Evolutionary conservation across 1,140 invertebrate species (phyloP).

Genomic region (Phymastichus coffea): DNA sequence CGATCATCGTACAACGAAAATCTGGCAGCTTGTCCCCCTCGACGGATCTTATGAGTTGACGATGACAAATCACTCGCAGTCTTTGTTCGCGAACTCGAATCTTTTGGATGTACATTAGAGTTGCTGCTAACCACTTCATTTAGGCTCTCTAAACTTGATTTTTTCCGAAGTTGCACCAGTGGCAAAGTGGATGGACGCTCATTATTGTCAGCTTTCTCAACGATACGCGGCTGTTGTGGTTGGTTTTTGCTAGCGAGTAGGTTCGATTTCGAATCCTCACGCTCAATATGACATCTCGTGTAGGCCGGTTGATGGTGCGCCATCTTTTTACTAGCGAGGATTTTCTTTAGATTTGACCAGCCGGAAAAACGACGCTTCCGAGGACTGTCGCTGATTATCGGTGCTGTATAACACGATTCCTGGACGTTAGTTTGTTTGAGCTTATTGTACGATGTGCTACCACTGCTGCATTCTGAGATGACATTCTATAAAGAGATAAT

Average conservation of each 20-base stretch:
- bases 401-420: slow-evolving; percentile 27
- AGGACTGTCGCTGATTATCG: slow-evolving; percentile 19
- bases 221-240: slow-evolving; percentile 38
- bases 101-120: slow-evolving; percentile 63
- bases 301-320: slow-evolving; percentile 43
- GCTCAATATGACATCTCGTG: slow-evolving; percentile 45
- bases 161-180: slow-evolving; percentile 37
- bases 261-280: slow-evolving; percentile 50
- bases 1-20: slow-evolving; percentile 84
- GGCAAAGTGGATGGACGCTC: slow-evolving; percentile 47
- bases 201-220: slow-evolving; percentile 39
- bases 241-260: slow-evolving; percentile 41
- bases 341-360: slow-evolving; percentile 38
- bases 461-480: slow-evolving; percentile 56
- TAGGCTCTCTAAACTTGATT: slow-evolving; percentile 64
- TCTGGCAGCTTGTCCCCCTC: slow-evolving; percentile 55
- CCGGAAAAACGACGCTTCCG: slow-evolving; percentile 25
- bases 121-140: slow-evolving; percentile 66
- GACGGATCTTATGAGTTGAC: slow-evolving; percentile 66
- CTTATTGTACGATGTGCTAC: slow-evolving; percentile 35
- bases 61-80: slow-evolving; percentile 80
- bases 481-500: slow-evolving; percentile 56
- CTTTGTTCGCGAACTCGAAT: slow-evolving; percentile 72
- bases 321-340: slow-evolving; percentile 37
- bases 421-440: slow-evolving; percentile 59